Evolutionary conservation across 2,888 invertebrate species (phyloP), one percentile per base, ranked within the genome.

Genomic region (Lordiphosa andalusiaca): DNA sequence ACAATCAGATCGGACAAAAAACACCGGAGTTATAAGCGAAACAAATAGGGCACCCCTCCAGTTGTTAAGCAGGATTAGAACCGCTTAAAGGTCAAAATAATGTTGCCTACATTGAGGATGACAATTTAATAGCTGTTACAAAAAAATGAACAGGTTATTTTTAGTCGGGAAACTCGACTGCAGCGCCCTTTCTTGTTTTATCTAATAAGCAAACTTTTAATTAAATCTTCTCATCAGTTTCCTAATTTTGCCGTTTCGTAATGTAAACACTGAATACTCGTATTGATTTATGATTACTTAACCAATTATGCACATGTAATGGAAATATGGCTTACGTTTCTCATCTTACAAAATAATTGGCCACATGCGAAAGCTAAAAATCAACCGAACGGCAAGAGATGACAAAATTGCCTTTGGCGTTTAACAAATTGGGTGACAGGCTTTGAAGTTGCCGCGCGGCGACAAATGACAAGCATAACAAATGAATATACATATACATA

Each of bases 401-500:
- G 65, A 61, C 63, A 61, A 80, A 73, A 78, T 77, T 77, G 82
- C 56, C 60, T 71, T 44, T 46, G 36, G 72, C 76, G 74, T 82
- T 78, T 83, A 86, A 86, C 86, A 86, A 86, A 87, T 86, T 86
- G 75, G 73, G 61, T 84, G 80, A 75, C 75, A 65, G 60, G 52
- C 76, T 86, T 87, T 86, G 86, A 87, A 76, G 74, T 73, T 62
- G 71, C 86, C 86, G 87, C 69, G 60, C 54, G 62, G 65, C 71
- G 78, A 85, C 84, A 85, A 86, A 76, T 78, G 78, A 84, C 84
- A 86, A 80, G 84, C 86, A 84, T 74, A 83, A 85, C 87, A 87
- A 87, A 87, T 87, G 77, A 74, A 82, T 78, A 73, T 84, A 77
- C 71, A 82, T 82, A 73, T 82, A 73, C 66, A 66, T 59, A 38